Base-by-base conservation (phyloP, 2,888 invertebrate species). In the Apeira syringaria region DNA sequence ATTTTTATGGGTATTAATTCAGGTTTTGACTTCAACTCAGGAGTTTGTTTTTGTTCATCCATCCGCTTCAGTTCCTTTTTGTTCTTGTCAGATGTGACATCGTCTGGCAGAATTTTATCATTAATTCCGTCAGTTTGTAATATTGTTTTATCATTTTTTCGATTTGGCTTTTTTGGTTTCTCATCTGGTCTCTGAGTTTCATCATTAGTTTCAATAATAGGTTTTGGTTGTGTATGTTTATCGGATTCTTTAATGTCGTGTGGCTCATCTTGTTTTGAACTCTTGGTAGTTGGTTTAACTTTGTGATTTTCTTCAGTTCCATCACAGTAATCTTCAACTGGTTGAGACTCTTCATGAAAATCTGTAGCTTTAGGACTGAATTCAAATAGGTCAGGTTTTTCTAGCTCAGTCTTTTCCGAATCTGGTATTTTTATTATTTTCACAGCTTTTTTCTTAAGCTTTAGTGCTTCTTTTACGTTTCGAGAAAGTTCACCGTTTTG, bases 401-500 rank as follows among this genome's bases (percentile, higher is more conserved):
- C 93, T 25, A 93, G 71, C 33, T 91, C 84, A 0, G 74, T 66
- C 36, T 80, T 74, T 37, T 90, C 86, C 38, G 88, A 72, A 48
- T 92, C 92, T 1, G 88, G 74, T 20, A 92, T 80, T 56, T 91
- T 85, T 0, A 84, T 73, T 41, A 90, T 80, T 64, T 91, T 92
- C 0, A 75, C 55, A 48, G 91, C 91, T 45, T 90, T 92, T 74
- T 92, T 94, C 31, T 92, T 76, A 7, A 92, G 63, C 63, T 93
- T 89, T 39, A 92, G 77, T 2, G 94, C 94, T 78, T 95, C 95
- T 70, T 93, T 92, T 6, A 93, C 85, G 67, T 93, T 94, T 59
- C 94, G 90, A 0, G 95, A 94, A 5, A 95, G 64, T 48, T 93
- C 92, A 10, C 94, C 94, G 56, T 87, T 91, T 61, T 92, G 91